Evolutionary conservation across 2,797 vertebrate species (phyloP).

Genomic region (Tragelaphus oryx): DNA sequence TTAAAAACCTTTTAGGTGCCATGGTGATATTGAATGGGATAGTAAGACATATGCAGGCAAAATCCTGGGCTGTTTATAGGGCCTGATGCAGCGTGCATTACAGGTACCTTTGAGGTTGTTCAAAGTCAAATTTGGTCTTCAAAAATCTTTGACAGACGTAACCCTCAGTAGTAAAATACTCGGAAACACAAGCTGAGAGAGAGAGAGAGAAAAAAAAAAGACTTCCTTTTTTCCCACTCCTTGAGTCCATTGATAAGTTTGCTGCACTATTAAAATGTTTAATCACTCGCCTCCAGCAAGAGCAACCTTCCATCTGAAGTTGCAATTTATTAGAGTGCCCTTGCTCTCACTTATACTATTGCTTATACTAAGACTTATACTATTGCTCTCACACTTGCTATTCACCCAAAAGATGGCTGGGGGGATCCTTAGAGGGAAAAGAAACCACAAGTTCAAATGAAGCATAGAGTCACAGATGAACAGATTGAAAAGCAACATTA

Average conservation of each 20-base stretch:
- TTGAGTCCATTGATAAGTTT: slow-evolving; percentile 73
- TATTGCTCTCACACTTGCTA: background rate
- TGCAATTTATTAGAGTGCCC: slow-evolving; percentile 55
- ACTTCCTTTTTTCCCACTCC: slow-evolving; percentile 54
- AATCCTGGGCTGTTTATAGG: background rate
- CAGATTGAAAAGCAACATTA: background rate
- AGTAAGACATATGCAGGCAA: background rate
- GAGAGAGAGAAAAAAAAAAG: slow-evolving; percentile 29
- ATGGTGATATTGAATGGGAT: background rate
- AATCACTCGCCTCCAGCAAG: slow-evolving; percentile 64
- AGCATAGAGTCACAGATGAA: background rate
- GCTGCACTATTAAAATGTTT: slow-evolving; percentile 66
- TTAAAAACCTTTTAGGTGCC: slow-evolving; percentile 38
- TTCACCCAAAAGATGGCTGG: background rate
- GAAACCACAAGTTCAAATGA: background rate
- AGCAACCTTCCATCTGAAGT: slow-evolving; percentile 58
- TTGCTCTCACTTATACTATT: too few relatives aligned
- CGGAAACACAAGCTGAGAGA: slow-evolving; percentile 53
- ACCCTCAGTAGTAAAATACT: slow-evolving; percentile 69
- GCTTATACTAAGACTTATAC: too few relatives aligned
- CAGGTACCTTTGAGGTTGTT: background rate
- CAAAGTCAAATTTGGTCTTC: slow-evolving; percentile 60
- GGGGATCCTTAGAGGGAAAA: background rate
- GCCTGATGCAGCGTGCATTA: background rate
- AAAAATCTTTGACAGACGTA: slow-evolving; percentile 69